Percentiles rank a stretch among this genome's conserved stretches.
phyloP scores from a whole-genome alignment of 2,888 invertebrate species.

The Drosophila anomalata region DNA sequence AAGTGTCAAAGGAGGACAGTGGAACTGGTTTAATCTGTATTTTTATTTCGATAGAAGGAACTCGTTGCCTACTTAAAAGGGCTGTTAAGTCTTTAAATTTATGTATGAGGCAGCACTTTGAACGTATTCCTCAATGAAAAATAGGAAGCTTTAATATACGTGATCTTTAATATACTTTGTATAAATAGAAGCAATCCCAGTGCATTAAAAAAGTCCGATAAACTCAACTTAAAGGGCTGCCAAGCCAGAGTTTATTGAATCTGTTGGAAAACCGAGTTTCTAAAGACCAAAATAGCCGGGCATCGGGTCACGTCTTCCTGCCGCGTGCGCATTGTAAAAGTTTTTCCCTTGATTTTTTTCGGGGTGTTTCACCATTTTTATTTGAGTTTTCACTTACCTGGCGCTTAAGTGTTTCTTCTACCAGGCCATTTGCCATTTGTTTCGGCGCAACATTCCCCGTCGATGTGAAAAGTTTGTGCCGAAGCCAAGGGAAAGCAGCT shows the following conservation, averaged over 20 bases:
- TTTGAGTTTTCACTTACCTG: constrained; percentile 73
- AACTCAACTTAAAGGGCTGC: constrained; percentile 40
- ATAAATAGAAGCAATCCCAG: neutral
- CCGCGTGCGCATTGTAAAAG: constrained; percentile 65
- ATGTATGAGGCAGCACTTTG: neutral
- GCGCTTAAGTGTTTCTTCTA: constrained; percentile 69
- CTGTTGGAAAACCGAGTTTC: constrained; percentile 21
- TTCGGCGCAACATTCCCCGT: constrained; percentile 51
- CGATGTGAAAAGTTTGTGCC: constrained; percentile 62
- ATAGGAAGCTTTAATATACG: neutral
- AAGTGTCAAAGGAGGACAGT: constrained; percentile 26
- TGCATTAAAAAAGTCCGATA: constrained; percentile 45
- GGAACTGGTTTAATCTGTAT: neutral
- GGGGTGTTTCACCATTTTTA: constrained; percentile 53
- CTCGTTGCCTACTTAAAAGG: neutral
- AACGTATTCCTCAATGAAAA: neutral
- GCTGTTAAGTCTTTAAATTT: neutral
- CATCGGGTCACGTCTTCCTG: constrained; percentile 30
- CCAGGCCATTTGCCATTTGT: constrained; percentile 70
- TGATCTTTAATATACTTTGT: neutral
- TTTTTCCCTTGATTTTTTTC: constrained; percentile 38
- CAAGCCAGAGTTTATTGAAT: constrained; percentile 49
- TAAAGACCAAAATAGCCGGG: constrained; percentile 37
- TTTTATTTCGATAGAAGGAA: neutral
- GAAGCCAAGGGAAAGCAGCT: constrained; percentile 36